These are phyloP conservation scores for Nothoprocta perdicaria DNA, from an alignment of 2,113 vertebrate species.

Conservation along the genomic window DNA sequence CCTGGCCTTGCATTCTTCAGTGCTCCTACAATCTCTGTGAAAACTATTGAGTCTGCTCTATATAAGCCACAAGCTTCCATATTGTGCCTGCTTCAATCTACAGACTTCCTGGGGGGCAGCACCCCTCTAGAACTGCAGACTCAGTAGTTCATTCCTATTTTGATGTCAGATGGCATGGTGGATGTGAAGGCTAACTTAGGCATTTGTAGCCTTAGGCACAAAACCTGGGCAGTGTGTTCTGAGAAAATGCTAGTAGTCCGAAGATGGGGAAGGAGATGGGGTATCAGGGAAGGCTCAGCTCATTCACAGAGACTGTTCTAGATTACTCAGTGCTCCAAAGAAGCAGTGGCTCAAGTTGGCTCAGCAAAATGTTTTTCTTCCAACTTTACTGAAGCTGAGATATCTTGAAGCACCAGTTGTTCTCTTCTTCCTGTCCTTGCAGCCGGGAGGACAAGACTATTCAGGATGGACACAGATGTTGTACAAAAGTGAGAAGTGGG, in stretches of 20 bases:
- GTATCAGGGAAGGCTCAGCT: background rate
- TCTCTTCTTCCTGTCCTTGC: background rate
- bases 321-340: rapidly evolving
- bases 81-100: background rate
- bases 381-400: background rate
- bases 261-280: background rate
- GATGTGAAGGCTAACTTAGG: background rate
- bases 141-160: background rate
- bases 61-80: background rate
- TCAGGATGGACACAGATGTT: background rate
- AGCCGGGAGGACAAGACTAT: background rate
- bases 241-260: background rate
- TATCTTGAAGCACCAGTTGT: background rate
- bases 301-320: background rate
- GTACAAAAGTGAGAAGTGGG: background rate
- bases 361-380: background rate
- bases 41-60: background rate
- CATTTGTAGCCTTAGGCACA: rapidly evolving
- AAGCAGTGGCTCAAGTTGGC: background rate
- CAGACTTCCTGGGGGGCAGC: background rate
- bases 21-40: background rate
- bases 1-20: background rate
- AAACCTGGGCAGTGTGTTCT: background rate
- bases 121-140: background rate
- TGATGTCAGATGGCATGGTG: background rate